Evolutionary conservation across 2,888 invertebrate species (phyloP), one percentile per base, ranked within the genome.

Genomic region (Stenurella melanura): DNA sequence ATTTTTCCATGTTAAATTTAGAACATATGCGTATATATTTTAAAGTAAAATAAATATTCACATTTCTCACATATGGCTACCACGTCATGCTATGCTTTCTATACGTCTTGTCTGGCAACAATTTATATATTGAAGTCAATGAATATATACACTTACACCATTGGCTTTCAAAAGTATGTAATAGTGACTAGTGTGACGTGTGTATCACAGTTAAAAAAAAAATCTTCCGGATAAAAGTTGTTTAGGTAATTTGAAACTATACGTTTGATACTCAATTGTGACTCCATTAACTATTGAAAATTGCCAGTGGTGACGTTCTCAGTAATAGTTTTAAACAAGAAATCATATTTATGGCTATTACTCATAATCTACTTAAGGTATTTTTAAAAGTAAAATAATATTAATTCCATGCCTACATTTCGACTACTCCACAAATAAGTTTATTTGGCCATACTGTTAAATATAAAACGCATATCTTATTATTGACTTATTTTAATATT

Each of bases 41-140:
- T 75, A 73, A 67, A 76, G 38, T 75, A 78, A 80, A 76, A 77
- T 79, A 80, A 80, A 79, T 78, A 81, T 72, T 70, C 68, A 12
- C 50, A 61, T 69, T 70, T 61, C 56, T 56, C 50, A 74, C 74
- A 74, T 74, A 76, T 80, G 80, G 78, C 73, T 75, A 64, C 58
- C 58, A 73, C 80, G 80, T 80, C 77, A 79, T 42, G 18, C 58
- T 5, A 19, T 18, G n/a, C 17, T 63, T 9, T 69, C 38, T 42
- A 54, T 63, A 38, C 61, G 11, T 50, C 21, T 54, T 54, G 18
- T 19, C 30, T 72, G 54, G 63, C 63, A 18, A 60, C 42, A 26
- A 54, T 57, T 38, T 17, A 67, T 18, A 66, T 50, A 66, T 67
- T 67, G 18, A 58, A 58, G 19, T 50, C 50, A n/a, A 50, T 50